A percentile compares a stretch with the other conserved stretches of the same genome.
phyloP scores from a whole-genome alignment of 2,113 vertebrate species.

The human (Homo sapiens) region GRCh38 chr2:157845001-157845500 shows the following conservation, averaged over 20 bases:
- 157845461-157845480: not conserved
- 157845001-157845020: not conserved
- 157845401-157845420: not conserved
- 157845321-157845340: not conserved
- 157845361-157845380: not conserved
- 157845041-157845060: not conserved
- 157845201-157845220: not conserved
- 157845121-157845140: not conserved
- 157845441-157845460: not conserved
- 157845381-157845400: not conserved
- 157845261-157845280: not conserved
- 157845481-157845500: not conserved
- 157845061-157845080: not conserved
- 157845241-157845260: not conserved
- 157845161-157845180: not conserved
- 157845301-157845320: not conserved
- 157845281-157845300: slow-evolving; percentile 34
- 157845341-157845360: not conserved
- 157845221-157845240: not conserved
- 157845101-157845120: not conserved
- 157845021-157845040: not conserved
- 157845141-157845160: not conserved
- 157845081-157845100: not conserved
- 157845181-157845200: not conserved
- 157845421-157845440: not conserved